Evolutionary conservation across 2,888 invertebrate genomes (phyloP), one percentile per base, ranked within the genome.

Genomic region (Pachycephus smyrnensis): DNA sequence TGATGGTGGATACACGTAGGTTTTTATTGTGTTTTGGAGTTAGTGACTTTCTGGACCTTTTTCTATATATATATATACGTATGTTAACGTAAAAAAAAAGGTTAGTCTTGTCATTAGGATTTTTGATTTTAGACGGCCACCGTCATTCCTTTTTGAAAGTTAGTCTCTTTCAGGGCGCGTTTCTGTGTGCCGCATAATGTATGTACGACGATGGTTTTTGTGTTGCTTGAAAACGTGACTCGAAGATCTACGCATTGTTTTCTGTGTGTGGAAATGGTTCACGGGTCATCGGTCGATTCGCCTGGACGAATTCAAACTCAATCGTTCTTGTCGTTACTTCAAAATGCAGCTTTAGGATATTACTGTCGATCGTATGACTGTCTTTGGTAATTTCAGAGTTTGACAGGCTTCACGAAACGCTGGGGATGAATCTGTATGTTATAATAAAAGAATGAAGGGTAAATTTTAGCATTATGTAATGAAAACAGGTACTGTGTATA

Each of bases 241-340:
- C 55, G 55, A 55, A 55, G 55, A 55, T 55, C 55, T 23, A 55
- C 55, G 55, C 55, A 55, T 55, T 55, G 55, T 55, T 55, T 55
- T 55, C 55, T 55, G 55, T 55, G 55, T 23, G 23, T 55, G 55
- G 55, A 55, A 55, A 55, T 55, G 55, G 55, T 55, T 71, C 31
- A 71, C 71, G 71, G 71, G 71, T 71, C 71, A 71, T 33, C 71
- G 71, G 71, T 71, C 33, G 71, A 71, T 33, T 31, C 71, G 71
- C 71, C 32, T 71, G 71, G 71, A 1, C 71, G 71, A 32, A 71
- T 71, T 71, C 71, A 3, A 31, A 55, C 55, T 55, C 23, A 0
- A 23, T 55, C 23, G 55, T 55, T 55, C 55, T 55, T 55, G 9
- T 23, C 55, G 55, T 9, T 55, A 55, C 23, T 55, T 55, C 55